Percentiles rank a stretch among this genome's conserved stretches.
These are phyloP conservation scores for Scomberomorus guttatus DNA, from an alignment of 2,797 vertebrate genomes.

Conservation along the genomic window DNA sequence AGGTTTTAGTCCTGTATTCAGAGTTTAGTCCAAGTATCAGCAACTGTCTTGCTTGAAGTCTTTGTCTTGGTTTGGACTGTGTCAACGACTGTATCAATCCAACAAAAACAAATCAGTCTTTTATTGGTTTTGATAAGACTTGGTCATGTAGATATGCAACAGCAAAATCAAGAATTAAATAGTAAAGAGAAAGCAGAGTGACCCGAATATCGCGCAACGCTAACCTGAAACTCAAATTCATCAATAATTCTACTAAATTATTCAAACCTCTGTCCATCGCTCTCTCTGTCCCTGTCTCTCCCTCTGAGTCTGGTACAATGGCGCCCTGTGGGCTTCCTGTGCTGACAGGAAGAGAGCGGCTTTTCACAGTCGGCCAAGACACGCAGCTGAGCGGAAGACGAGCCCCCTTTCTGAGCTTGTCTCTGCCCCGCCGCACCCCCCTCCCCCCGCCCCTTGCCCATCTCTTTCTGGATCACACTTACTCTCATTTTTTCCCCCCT, in stretches of 20 bases:
- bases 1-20: not conserved
- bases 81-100: conserved; percentile 40
- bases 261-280: conserved; percentile 66
- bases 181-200: conserved; percentile 20
- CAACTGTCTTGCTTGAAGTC: conserved; percentile 16
- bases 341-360: conserved; percentile 81
- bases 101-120: conserved; percentile 27
- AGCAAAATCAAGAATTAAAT: not conserved
- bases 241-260: conserved; percentile 70
- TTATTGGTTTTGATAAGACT: conserved; percentile 33
- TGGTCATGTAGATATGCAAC: not conserved
- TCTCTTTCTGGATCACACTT: conserved; percentile 50
- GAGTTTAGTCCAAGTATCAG: conserved; percentile 1
- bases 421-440: conserved; percentile 28
- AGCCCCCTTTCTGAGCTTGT: conserved; percentile 68
- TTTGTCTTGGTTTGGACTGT: conserved; percentile 26
- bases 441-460: conserved; percentile 16
- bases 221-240: conserved; percentile 54
- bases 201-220: conserved; percentile 44
- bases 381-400: conserved; percentile 84
- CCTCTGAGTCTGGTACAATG: conserved; percentile 69
- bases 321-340: conserved; percentile 79
- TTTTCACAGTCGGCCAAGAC: conserved; percentile 84
- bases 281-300: conserved; percentile 57
- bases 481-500: conserved; percentile 1